phyloP scores from a whole-genome alignment of 2,888 invertebrate genomes.

The Tanytarsus gracilentus region DNA sequence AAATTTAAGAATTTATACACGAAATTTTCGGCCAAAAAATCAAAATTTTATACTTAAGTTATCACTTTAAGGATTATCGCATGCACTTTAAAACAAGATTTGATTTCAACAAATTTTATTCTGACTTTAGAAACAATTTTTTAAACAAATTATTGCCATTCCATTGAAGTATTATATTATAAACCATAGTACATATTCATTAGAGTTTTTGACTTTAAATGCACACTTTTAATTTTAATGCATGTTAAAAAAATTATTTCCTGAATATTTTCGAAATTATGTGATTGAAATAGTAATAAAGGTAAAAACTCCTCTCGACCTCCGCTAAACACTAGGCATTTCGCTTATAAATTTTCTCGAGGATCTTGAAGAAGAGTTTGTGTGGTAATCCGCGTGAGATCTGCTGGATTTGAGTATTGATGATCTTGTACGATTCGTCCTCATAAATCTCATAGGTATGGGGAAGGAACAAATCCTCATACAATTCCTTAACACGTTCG shows the following conservation, averaged over 20 bases:
- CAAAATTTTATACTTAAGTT: background rate
- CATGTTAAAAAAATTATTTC: too few species aligned
- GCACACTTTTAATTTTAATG: background rate
- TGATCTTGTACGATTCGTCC: conserved; percentile 71
- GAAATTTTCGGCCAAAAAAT: background rate
- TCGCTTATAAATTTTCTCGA: conserved; percentile 71
- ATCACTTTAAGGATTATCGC: background rate
- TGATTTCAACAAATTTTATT: too few species aligned
- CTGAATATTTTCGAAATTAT: too few species aligned
- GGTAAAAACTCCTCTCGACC: background rate
- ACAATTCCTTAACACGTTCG: conserved; percentile 61
- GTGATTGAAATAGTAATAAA: too few species aligned
- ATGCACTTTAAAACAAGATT: too few species aligned
- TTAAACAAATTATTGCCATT: too few species aligned
- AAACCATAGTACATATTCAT: background rate
- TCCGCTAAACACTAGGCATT: conserved; percentile 47
- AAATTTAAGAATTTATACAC: background rate
- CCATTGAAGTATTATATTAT: too few species aligned
- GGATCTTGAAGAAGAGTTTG: conserved; percentile 68
- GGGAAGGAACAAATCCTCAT: conserved; percentile 65
- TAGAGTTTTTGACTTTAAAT: background rate
- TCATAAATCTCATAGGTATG: conserved; percentile 71
- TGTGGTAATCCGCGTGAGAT: conserved; percentile 73
- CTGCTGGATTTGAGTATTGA: conserved; percentile 75
- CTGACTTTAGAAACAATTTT: too few species aligned